Evolutionary conservation across 2,797 vertebrate species (phyloP), one percentile per base, ranked within the genome.

Genomic region (Characodon lateralis): DNA sequence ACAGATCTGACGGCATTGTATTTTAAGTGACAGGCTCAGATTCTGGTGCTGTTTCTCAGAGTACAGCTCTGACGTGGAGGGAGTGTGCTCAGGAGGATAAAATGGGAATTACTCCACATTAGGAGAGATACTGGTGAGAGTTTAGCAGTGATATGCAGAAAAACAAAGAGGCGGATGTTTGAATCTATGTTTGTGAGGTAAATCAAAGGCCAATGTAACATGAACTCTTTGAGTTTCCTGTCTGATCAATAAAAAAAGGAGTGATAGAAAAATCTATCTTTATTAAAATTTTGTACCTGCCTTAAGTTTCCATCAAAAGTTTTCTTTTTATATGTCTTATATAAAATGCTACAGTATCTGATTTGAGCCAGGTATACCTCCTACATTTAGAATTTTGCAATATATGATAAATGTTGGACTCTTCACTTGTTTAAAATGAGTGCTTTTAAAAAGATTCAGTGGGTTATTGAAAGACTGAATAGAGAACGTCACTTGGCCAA

Each of bases 1-100:
- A 94, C 95, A 94, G 94, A 96, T 96, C 94, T 96, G 94, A 96
- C 93, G 93, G 94, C 94, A 95, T 95, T 95, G 95, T 95, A 95
- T 95, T 95, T 95, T 95, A 96, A 96, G 94, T 96, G 95, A 95
- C 95, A 96, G 94, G 91, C 94, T 95, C 85, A 72, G 78, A 93
- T 94, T 93, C 87, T 91, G 89, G 83, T 89, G 89, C 89, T 91
- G 92, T 91, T 93, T 91, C 85, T 83, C 87, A 83, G 88, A 93
- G 93, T 89, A 86, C 84, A 83, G 86, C 77, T 82, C 83, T 91
- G 93, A 93, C 92, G 93, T 89, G 88, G 87, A 90, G 87, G 88
- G 78, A 86, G 80, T 74, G 80, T 72, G 87, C 78, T 81, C 71
- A n/a, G 41, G 79, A 81, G 80, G 85, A 85, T 55, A 85, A 80